phyloP scores from a whole-genome alignment of 2,888 invertebrate genomes.

The Salpingus planirostris region DNA sequence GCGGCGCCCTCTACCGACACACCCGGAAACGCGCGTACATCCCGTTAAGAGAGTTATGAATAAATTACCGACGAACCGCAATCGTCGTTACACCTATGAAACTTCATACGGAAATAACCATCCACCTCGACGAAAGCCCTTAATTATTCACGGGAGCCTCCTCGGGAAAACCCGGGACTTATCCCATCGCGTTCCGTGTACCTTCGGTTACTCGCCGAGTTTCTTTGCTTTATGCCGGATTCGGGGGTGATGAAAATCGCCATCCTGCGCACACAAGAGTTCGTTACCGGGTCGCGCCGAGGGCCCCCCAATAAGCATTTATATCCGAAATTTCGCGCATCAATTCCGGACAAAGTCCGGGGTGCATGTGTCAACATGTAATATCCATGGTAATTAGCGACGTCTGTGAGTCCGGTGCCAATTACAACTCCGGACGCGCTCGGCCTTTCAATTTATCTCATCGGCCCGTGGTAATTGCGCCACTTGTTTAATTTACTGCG shows the following conservation, averaged over 20 bases:
- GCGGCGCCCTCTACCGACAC: conserved; percentile 8
- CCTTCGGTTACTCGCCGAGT: too few relatives aligned
- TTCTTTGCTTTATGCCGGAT: too few relatives aligned
- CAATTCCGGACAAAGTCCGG: conserved; percentile 24
- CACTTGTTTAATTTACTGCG: conserved; percentile 35
- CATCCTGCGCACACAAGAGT: too few relatives aligned
- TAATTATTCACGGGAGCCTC: too few relatives aligned
- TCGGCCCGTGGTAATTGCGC: conserved; percentile 30
- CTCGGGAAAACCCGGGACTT: too few relatives aligned
- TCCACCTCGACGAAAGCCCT: too few relatives aligned
- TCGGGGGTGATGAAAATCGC: too few relatives aligned
- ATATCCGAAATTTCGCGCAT: conserved; percentile 32
- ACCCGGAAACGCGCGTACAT: conserved; percentile 9
- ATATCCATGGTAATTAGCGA: conserved; percentile 38
- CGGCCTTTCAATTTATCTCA: conserved; percentile 34
- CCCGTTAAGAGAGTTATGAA: conserved; percentile 12
- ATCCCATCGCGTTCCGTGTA: too few relatives aligned
- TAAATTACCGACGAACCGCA: too few relatives aligned
- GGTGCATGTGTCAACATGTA: conserved; percentile 34
- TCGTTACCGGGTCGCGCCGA: too few relatives aligned
- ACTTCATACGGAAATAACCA: too few relatives aligned
- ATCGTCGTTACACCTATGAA: too few relatives aligned
- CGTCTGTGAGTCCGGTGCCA: conserved; percentile 33
- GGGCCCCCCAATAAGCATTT: conserved; percentile 31
- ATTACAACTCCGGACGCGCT: conserved; percentile 30